phyloP scores from a whole-genome alignment of 2,888 invertebrate genomes.

The Hyppa rectilinea region DNA sequence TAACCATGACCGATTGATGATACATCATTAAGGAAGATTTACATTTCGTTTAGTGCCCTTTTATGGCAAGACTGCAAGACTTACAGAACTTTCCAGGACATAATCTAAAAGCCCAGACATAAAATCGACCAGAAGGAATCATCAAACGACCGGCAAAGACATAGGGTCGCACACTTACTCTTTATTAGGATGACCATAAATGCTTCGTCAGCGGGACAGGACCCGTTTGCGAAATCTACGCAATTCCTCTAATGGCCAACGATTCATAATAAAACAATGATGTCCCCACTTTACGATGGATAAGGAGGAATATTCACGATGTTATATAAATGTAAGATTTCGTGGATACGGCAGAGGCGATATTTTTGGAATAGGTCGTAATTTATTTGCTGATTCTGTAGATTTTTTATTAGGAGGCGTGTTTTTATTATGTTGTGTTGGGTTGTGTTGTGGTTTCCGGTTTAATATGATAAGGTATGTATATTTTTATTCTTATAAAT shows the following conservation, averaged over 20 bases:
- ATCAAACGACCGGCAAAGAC: slow-evolving; percentile 75
- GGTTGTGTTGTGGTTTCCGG: background rate
- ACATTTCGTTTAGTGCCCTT: too few relatives aligned
- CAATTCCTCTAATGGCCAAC: slow-evolving; percentile 75
- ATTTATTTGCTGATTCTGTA: slow-evolving; percentile 30
- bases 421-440: slow-evolving; percentile 2
- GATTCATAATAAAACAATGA: slow-evolving; percentile 81
- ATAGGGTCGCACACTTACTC: slow-evolving; percentile 72
- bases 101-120: slow-evolving; percentile 55
- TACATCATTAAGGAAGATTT: too few relatives aligned
- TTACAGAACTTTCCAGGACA: slow-evolving; percentile 1
- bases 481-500: too few relatives aligned
- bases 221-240: slow-evolving; percentile 67
- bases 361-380: slow-evolving; percentile 42
- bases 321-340: slow-evolving; percentile 59
- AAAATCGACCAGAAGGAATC: slow-evolving; percentile 70
- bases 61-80: too few relatives aligned
- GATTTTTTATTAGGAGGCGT: slow-evolving; percentile 15
- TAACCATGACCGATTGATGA: too few relatives aligned
- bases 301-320: slow-evolving; percentile 63
- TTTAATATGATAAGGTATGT: background rate
- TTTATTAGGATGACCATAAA: slow-evolving; percentile 78
- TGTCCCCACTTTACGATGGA: slow-evolving; percentile 71
- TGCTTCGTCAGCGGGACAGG: slow-evolving; percentile 72
- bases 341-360: slow-evolving; percentile 50